These are phyloP conservation scores for Aphidoletes aphidimyza DNA, from an alignment of 2,888 invertebrate species.

Conservation along the genomic window DNA sequence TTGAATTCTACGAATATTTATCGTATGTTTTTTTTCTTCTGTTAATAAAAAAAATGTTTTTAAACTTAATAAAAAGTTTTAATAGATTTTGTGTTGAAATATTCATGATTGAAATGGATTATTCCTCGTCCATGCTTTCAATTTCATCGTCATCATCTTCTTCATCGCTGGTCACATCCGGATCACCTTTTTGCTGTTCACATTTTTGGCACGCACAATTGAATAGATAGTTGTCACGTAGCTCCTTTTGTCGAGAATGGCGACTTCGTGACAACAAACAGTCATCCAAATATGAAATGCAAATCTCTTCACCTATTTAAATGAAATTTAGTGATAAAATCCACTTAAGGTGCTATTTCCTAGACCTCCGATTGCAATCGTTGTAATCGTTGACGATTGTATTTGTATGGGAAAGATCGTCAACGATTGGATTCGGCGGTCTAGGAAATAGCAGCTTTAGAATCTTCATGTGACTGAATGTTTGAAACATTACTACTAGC, in stretches of 20 bases:
- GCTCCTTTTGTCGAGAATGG: conserved; percentile 84
- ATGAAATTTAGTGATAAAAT: background rate
- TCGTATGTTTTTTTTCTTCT: background rate
- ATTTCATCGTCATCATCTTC: conserved; percentile 71
- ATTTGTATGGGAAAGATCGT: too few species aligned
- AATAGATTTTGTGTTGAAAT: background rate
- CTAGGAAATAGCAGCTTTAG: too few species aligned
- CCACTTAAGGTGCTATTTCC: too few species aligned
- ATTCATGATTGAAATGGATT: background rate
- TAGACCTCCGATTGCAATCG: too few species aligned
- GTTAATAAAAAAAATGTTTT: background rate
- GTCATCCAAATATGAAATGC: conserved; percentile 89
- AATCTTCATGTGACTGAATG: too few species aligned
- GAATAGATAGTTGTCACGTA: conserved; percentile 84
- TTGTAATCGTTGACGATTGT: too few species aligned
- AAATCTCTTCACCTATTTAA: conserved; percentile 81
- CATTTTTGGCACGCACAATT: conserved; percentile 86
- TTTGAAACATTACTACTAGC: too few species aligned
- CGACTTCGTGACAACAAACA: conserved; percentile 83
- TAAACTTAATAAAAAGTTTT: too few species aligned
- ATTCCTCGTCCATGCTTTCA: conserved; percentile 64
- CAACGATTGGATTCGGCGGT: too few species aligned
- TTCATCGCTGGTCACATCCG: conserved; percentile 86
- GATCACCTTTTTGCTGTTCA: conserved; percentile 75
- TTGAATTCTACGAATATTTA: too few species aligned